phyloP scores from a whole-genome alignment of 1,140 invertebrate genomes.

The Helicoverpa zea region DNA sequence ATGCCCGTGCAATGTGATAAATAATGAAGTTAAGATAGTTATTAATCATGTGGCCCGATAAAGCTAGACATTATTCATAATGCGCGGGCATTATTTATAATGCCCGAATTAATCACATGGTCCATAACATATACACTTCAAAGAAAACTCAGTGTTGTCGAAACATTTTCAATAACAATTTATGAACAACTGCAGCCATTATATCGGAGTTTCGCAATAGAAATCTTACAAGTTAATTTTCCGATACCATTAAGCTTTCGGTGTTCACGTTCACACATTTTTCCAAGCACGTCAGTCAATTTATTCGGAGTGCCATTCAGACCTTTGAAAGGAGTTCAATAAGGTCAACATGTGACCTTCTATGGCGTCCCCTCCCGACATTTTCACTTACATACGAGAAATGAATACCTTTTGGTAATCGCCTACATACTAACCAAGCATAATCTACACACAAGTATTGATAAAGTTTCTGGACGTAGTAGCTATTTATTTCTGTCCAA shows the following conservation, averaged over 20 bases:
- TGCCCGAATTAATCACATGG: no score
- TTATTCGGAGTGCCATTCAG: not conserved
- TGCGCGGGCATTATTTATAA: no score
- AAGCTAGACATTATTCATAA: no score
- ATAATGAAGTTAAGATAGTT: no score
- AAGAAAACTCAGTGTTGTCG: no score
- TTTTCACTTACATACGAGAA: constrained; percentile 20
- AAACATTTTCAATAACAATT: not conserved
- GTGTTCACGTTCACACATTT: not conserved
- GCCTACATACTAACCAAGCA: not conserved
- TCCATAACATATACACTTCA: no score
- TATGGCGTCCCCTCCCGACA: constrained; percentile 9
- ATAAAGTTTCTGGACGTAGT: no score
- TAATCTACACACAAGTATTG: no score
- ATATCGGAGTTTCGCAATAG: not conserved
- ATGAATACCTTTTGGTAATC: constrained; percentile 11
- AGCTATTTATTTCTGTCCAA: no score
- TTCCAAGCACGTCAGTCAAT: no score
- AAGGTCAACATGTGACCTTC: constrained; percentile 26
- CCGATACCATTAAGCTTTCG: not conserved
- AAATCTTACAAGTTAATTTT: not conserved
- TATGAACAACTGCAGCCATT: not conserved
- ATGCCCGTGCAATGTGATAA: no score
- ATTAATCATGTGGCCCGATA: no score
- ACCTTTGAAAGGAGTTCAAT: constrained; percentile 19